Conservation (phyloP, 2,888 invertebrate species). For the Quadroppia sp. region DNA sequence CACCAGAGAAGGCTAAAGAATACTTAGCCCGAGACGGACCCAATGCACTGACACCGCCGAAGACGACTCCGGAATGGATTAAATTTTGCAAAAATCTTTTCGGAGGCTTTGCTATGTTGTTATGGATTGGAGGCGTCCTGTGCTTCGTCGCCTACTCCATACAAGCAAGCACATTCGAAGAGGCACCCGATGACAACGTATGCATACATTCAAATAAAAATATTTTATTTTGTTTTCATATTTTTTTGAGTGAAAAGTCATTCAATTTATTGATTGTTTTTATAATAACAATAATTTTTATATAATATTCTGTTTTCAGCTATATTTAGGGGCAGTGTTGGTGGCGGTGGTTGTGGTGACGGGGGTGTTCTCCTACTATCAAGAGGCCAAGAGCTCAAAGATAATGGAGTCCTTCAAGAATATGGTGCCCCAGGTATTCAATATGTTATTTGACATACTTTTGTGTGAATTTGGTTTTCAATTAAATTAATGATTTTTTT, state of each 20-base stretch:
- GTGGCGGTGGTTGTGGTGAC: conserved; percentile 65
- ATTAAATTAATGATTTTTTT: too few relatives aligned
- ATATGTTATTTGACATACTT: background rate
- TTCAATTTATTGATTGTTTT: too few relatives aligned
- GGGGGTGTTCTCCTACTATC: conserved; percentile 68
- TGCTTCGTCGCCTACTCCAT: conserved; percentile 63
- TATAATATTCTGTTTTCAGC: conserved; percentile 52
- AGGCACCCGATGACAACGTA: conserved; percentile 54
- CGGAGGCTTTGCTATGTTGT: conserved; percentile 71
- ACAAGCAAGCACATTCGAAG: conserved; percentile 51
- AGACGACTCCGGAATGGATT: conserved; percentile 67
- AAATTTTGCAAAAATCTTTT: conserved; percentile 65
- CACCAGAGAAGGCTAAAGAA: conserved; percentile 93
- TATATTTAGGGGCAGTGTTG: conserved; percentile 63
- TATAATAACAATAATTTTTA: background rate
- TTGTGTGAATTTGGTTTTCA: too few relatives aligned
- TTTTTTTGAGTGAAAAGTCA: too few relatives aligned
- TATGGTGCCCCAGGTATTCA: conserved; percentile 58
- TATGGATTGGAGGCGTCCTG: conserved; percentile 71
- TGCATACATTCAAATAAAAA: too few relatives aligned
- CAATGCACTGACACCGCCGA: conserved; percentile 90
- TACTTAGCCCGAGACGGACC: conserved; percentile 91
- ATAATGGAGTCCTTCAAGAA: conserved; percentile 82
- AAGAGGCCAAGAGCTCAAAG: conserved; percentile 67
- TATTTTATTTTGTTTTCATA: too few relatives aligned